Base-by-base conservation (phyloP, 2,888 invertebrate species). In the Physocephala rufipes region DNA sequence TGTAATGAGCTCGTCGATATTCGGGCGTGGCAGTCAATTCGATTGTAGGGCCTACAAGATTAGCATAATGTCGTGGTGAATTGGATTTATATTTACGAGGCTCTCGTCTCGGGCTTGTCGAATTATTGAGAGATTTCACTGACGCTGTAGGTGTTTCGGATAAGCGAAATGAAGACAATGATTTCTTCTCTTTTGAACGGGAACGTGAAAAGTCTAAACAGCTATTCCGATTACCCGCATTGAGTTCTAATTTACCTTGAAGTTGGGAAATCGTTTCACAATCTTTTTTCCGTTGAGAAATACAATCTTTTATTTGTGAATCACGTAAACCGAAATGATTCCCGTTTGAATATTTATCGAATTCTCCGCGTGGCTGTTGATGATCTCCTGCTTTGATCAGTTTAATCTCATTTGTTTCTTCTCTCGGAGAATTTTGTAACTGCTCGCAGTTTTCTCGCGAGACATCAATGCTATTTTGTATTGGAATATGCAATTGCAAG, bases 251-350 rank as follows among this genome's bases (percentile, higher is more conserved):
- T 75, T 84, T 85, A n/a, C 86, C 86, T 63, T 81, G 82, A 13
- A 86, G 78, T 0, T 82, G 81, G n/a, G 86, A 76, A 28, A 81
- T 84, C 2, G 86, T 82, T 55, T 85, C 84, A 0, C 84, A 80
- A 26, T 83, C 82, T 76, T 85, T 86, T 12, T 83, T 84, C 12
- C 82, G 80, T 74, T 86, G 86, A n/a, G 86, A 86, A 76, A 83
- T 79, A 58, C 82, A 79, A 36, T 36, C 36, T 66, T 80, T 85
- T 15, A 85, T 77, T 21, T 86, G 80, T 1, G 86, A 85, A 78
- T 86, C 84, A 61, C 83, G 85, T 78, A 83, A 86, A 78, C 84
- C 85, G 77, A 86, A 86, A 73, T 79, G 79, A 72, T 86, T 86
- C 72, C 86, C 86, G 71, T 86, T 85, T 67, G 84, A 75, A 74